Conservation (phyloP, 2,797 vertebrate genomes). For the Pseudochromis fuscus region DNA sequence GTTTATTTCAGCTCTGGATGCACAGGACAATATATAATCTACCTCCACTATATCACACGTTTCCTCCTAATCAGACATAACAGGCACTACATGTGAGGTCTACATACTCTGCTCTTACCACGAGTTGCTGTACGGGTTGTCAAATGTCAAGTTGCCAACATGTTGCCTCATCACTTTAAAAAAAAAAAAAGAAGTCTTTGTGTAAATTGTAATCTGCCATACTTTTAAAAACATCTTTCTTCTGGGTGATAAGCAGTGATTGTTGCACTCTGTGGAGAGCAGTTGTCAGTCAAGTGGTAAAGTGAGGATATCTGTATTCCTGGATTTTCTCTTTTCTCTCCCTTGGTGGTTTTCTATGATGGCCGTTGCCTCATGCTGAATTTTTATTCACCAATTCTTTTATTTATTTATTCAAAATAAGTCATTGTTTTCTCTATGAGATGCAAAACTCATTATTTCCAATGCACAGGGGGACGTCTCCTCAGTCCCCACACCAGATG, state of each 20-base stretch:
- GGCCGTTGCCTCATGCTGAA: not conserved
- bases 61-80: not conserved
- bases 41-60: not conserved
- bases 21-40: not conserved
- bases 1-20: constrained; percentile 1
- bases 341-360: not conserved
- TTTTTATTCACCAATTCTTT: constrained; percentile 15
- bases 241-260: constrained; percentile 15
- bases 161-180: constrained; percentile 37
- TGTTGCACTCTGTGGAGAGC: constrained; percentile 17
- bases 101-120: not conserved
- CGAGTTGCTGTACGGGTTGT: not conserved
- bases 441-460: constrained; percentile 18
- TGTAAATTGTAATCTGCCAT: constrained; percentile 13
- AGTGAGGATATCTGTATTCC: constrained; percentile 5
- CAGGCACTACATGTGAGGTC: not conserved
- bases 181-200: not conserved
- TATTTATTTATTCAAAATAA: constrained; percentile 18
- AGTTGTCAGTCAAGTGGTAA: constrained; percentile 18
- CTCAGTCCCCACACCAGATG: constrained; percentile 13
- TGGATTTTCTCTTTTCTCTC: not conserved
- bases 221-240: constrained; percentile 10
- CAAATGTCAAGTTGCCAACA: constrained; percentile 12
- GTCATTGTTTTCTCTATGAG: constrained; percentile 9
- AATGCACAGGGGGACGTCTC: not conserved